phyloP scores from a whole-genome alignment of 64 coral and sea anemone species.

The Pocillopora verrucosa region DNA sequence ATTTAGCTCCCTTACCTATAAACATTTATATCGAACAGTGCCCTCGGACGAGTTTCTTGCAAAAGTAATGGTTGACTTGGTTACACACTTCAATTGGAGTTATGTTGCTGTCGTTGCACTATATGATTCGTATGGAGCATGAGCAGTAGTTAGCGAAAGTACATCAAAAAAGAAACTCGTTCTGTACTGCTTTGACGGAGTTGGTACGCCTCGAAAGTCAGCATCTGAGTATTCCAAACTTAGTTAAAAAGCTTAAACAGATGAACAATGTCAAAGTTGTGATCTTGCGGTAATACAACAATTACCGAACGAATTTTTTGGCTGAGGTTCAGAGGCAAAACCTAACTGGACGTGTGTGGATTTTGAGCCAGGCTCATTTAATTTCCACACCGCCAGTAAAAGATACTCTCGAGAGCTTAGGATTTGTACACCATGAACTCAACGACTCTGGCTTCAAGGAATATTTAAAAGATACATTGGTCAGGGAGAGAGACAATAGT shows the following conservation, averaged over 20 bases:
- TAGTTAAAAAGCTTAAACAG: neutral
- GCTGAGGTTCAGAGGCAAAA: neutral
- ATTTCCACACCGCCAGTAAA: neutral
- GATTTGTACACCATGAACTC: neutral
- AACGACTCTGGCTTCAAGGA: neutral
- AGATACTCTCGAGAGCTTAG: neutral
- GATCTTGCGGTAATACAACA: neutral
- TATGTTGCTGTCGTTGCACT: constrained; percentile 64
- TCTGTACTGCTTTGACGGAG: constrained; percentile 39
- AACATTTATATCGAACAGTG: constrained; percentile 9
- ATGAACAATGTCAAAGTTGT: neutral
- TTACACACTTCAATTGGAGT: constrained; percentile 48
- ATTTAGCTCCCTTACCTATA: neutral
- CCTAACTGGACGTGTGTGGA: neutral
- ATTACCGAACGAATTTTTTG: neutral
- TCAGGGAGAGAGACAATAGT: neutral
- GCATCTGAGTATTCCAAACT: neutral
- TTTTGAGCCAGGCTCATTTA: neutral
- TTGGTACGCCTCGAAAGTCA: neutral
- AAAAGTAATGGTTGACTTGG: constrained; percentile 29
- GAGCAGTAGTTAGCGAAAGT: neutral
- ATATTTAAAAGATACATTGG: neutral
- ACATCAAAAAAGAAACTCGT: neutral
- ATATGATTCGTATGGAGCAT: constrained; percentile 61
- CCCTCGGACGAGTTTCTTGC: constrained; percentile 7